A percentile compares a stretch with the other conserved stretches of the same genome.
phyloP scores from a whole-genome alignment of 2,797 vertebrate genomes.

The Glyptemys insculpta region DNA sequence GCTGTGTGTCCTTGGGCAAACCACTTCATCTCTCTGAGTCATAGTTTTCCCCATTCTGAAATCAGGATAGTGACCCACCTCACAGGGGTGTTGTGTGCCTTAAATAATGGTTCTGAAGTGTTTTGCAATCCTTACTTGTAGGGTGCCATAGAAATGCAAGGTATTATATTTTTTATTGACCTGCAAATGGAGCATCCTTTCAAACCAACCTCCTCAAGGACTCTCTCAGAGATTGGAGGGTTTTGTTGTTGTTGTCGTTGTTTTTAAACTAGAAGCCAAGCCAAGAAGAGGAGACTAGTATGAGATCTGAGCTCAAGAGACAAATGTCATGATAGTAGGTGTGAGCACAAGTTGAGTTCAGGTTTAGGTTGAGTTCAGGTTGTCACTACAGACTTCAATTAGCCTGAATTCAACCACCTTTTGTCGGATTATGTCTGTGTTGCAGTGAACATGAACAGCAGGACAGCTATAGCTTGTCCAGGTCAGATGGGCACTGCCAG shows the following conservation, averaged over 20 bases:
- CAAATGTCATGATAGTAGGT: background rate
- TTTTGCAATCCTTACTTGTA: background rate
- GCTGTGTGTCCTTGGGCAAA: background rate
- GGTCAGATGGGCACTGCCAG: background rate
- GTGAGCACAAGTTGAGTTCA: background rate
- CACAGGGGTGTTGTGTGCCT: background rate
- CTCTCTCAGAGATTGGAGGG: background rate
- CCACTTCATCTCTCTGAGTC: background rate
- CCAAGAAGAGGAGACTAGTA: too few relatives aligned
- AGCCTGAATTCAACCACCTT: background rate
- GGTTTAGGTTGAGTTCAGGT: background rate
- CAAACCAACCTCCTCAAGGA: too few relatives aligned
- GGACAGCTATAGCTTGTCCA: rapidly evolving
- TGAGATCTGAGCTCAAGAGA: background rate
- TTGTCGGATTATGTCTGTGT: background rate
- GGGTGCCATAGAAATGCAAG: background rate
- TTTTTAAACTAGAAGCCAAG: too few relatives aligned
- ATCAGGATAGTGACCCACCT: background rate
- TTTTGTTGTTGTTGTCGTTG: background rate
- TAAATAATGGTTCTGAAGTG: background rate
- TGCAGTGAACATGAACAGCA: background rate
- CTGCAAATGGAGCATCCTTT: background rate
- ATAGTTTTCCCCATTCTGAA: background rate
- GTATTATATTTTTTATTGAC: background rate
- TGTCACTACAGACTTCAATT: background rate